These are phyloP conservation scores for Yponomeuta malinellus DNA, from an alignment of 2,888 invertebrate species.

Conservation along the genomic window DNA sequence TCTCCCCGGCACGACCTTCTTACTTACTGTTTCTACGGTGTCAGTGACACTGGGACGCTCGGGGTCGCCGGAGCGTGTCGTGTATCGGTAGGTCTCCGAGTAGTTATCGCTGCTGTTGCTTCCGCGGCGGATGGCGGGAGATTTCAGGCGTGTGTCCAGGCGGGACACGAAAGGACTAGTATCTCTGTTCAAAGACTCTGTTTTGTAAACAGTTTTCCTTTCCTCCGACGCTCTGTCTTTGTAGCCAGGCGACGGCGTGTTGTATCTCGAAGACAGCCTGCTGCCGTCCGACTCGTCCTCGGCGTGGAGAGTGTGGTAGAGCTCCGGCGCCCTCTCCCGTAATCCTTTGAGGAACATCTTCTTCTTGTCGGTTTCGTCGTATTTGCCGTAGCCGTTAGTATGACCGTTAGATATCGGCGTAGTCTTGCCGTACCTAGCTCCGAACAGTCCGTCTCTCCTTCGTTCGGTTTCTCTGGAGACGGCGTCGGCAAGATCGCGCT, in stretches of 20 bases:
- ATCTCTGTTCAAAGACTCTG: conserved; percentile 66
- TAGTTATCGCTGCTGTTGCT: conserved; percentile 82
- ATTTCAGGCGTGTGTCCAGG: conserved; percentile 62
- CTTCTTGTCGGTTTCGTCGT: conserved; percentile 77
- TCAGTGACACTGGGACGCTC: conserved; percentile 81
- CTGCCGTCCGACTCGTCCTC: conserved; percentile 75
- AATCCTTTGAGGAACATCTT: conserved; percentile 81
- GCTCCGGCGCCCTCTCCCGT: conserved; percentile 81
- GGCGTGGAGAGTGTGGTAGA: conserved; percentile 82
- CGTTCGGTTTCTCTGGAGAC: conserved; percentile 70
- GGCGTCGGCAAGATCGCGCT: conserved; percentile 83
- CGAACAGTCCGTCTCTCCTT: conserved; percentile 70
- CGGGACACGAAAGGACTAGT: conserved; percentile 64
- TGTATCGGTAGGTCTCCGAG: conserved; percentile 82
- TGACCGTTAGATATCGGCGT: conserved; percentile 68
- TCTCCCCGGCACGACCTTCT: conserved; percentile 80
- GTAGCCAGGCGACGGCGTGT: conserved; percentile 64
- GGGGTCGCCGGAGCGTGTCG: conserved; percentile 80
- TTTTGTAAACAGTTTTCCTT: conserved; percentile 62
- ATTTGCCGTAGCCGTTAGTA: conserved; percentile 61
- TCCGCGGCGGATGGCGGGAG: conserved; percentile 75
- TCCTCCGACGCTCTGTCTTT: conserved; percentile 68
- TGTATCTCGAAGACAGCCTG: conserved; percentile 61
- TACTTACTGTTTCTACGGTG: conserved; percentile 81
- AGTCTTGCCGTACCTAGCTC: conserved; percentile 75